Evolutionary conservation across 2,113 vertebrate genomes (phyloP).

Genomic region (Vimba vimba): DNA sequence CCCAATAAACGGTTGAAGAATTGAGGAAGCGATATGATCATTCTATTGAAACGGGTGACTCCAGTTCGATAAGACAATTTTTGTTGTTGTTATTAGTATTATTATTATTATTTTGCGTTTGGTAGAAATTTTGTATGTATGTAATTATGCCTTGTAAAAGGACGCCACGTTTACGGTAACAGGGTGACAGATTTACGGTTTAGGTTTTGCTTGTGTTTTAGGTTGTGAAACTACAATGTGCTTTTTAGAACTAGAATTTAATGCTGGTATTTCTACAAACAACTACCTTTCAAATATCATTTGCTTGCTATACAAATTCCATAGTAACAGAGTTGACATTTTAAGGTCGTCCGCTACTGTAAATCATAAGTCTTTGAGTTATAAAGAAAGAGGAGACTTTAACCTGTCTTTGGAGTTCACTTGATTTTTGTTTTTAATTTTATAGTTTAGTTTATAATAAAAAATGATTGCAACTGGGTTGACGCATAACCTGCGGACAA

Average conservation of each 20-base stretch:
- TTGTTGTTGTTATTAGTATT: too few relatives aligned
- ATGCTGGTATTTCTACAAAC: neutral
- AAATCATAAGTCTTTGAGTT: neutral
- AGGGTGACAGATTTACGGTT: neutral
- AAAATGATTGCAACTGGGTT: neutral
- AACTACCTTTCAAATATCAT: neutral
- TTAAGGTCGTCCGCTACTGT: neutral
- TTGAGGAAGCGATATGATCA: neutral
- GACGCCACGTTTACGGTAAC: neutral
- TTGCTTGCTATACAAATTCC: neutral
- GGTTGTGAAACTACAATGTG: neutral
- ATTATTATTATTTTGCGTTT: neutral
- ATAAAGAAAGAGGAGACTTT: neutral
- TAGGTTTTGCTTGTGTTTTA: neutral
- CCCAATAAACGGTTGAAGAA: neutral
- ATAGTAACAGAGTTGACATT: neutral
- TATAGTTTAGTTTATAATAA: neutral
- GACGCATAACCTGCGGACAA: neutral
- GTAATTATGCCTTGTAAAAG: neutral
- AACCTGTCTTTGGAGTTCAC: neutral
- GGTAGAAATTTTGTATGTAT: neutral
- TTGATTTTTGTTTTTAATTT: neutral
- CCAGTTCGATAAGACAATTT: neutral
- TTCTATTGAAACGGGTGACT: neutral
- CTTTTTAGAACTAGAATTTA: neutral